Evolutionary conservation across 2,113 vertebrate genomes (phyloP).

Genomic region (Peromyscus polionotus): DNA sequence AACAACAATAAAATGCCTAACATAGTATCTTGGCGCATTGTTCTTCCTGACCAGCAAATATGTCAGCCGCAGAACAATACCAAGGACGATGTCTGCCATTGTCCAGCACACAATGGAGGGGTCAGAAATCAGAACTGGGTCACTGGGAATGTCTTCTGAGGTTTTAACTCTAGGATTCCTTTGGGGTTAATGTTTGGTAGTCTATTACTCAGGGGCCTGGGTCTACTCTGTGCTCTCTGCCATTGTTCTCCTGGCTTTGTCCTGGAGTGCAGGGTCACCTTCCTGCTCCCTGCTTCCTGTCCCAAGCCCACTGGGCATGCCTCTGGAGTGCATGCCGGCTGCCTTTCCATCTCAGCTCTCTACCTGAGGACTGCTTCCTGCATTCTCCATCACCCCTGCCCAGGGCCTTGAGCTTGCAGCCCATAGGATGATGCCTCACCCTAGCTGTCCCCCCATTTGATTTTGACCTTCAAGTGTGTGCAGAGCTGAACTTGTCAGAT

Average conservation of each 20-base stretch:
- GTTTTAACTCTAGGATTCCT: neutral
- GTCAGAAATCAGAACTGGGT: neutral
- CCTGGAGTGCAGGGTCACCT: neutral
- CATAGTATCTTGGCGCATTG: slow-evolving; percentile 63
- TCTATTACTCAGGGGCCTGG: neutral
- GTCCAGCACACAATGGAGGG: neutral
- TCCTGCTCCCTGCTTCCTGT: neutral
- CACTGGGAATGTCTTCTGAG: neutral
- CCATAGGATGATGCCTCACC: rapidly evolving
- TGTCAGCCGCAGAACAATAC: slow-evolving; percentile 33
- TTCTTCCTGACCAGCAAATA: slow-evolving; percentile 72
- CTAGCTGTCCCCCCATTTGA: neutral
- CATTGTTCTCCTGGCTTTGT: neutral
- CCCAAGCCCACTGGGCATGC: neutral
- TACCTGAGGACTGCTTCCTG: neutral
- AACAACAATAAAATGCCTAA: slow-evolving; percentile 66
- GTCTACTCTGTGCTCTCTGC: neutral
- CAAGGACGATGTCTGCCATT: slow-evolving; percentile 44
- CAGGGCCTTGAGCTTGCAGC: neutral
- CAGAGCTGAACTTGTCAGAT: neutral
- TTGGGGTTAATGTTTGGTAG: neutral
- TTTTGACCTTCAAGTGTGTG: neutral
- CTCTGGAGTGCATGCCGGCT: neutral
- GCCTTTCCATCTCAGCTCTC: neutral
- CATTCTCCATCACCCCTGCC: neutral